phyloP scores from a whole-genome alignment of 2,113 vertebrate genomes.

The Dromiciops gliroides region DNA sequence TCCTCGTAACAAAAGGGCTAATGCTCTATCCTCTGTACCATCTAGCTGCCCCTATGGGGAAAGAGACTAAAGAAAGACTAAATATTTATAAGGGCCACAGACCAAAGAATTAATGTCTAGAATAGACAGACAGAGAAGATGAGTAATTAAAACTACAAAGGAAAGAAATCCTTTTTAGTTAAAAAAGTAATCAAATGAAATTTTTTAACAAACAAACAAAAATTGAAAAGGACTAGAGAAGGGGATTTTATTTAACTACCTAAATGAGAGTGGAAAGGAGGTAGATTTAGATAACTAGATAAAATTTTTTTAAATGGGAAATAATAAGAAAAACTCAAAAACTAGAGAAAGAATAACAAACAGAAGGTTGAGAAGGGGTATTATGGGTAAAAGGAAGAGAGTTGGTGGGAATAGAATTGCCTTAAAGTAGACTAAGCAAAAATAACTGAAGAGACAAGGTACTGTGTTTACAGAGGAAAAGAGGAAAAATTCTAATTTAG shows the following conservation, averaged over 20 bases:
- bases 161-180: background rate
- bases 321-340: background rate
- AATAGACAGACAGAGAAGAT: background rate
- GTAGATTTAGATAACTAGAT: background rate
- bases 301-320: background rate
- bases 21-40: too few species aligned
- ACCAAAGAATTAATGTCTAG: background rate
- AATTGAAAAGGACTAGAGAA: background rate
- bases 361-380: background rate
- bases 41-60: too few species aligned
- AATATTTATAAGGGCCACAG: background rate
- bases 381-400: background rate
- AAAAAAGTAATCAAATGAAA: background rate
- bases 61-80: background rate
- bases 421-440: background rate
- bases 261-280: background rate
- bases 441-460: background rate
- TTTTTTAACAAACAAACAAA: background rate
- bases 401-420: background rate
- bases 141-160: background rate
- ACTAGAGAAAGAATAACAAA: background rate
- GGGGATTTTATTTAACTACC: background rate
- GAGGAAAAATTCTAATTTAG: background rate
- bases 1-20: too few species aligned
- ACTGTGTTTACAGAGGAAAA: background rate